Evolutionary conservation across 2,113 vertebrate genomes (phyloP).

Genomic region (Baryphthengus martii): DNA sequence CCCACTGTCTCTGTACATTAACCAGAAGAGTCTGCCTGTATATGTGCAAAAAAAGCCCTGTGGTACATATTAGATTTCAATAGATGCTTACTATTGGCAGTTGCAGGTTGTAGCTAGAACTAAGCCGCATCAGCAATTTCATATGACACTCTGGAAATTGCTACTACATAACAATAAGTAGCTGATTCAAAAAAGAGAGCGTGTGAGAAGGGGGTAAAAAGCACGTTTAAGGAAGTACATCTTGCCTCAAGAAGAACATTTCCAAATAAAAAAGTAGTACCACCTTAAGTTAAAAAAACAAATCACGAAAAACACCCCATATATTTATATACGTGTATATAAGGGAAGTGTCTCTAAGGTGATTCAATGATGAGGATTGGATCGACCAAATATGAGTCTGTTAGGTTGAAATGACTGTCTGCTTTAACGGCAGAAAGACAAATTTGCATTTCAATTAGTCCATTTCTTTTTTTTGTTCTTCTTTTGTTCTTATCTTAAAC

Average conservation of each 20-base stretch:
- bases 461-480: background rate
- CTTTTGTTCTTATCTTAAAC: slow-evolving; percentile 54
- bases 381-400: background rate
- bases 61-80: slow-evolving; percentile 1
- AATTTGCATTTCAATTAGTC: slow-evolving; percentile 40
- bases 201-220: background rate
- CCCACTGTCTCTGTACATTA: background rate
- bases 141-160: slow-evolving; percentile 68
- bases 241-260: background rate
- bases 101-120: slow-evolving; percentile 49
- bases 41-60: background rate
- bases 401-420: slow-evolving; percentile 16
- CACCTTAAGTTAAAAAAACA: background rate
- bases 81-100: slow-evolving; percentile 49
- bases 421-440: background rate
- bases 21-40: background rate
- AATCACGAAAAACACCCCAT: too few relatives aligned
- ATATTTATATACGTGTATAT: background rate
- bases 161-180: slow-evolving; percentile 69
- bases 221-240: background rate
- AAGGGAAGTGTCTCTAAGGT: background rate
- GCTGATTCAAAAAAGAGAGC: background rate
- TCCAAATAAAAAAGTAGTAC: background rate
- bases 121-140: slow-evolving; percentile 76
- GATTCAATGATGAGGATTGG: background rate